A percentile compares a stretch with the other conserved stretches of the same genome.
These are phyloP conservation scores for Empis stercorea DNA, from an alignment of 2,888 invertebrate species.

Conservation along the genomic window DNA sequence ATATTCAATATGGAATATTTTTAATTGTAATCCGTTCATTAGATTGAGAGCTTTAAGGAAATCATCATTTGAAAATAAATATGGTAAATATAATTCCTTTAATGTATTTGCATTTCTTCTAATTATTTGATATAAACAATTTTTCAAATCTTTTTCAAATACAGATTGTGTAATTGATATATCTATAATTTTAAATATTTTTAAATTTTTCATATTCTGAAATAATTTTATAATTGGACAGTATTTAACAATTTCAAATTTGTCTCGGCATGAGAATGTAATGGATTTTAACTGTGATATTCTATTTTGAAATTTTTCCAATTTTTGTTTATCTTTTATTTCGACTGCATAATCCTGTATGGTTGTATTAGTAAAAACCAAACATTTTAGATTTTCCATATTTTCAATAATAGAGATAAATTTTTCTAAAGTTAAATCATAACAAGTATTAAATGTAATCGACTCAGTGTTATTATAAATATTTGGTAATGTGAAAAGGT, in stretches of 20 bases:
- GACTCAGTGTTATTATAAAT: background rate
- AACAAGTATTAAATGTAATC: background rate
- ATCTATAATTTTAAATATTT: background rate
- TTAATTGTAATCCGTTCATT: background rate
- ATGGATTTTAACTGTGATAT: too few relatives aligned
- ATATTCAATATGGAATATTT: background rate
- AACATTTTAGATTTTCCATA: background rate
- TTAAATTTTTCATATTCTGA: background rate
- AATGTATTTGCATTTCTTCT: background rate
- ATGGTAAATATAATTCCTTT: background rate
- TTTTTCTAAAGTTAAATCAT: background rate
- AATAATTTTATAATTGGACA: background rate
- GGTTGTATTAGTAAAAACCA: background rate
- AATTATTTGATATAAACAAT: background rate
- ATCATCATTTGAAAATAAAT: background rate
- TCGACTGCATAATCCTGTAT: background rate
- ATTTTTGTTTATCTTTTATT: background rate
- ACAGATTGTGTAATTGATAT: background rate
- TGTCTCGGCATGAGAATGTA: background rate
- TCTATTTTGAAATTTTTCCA: background rate
- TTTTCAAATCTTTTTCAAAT: background rate
- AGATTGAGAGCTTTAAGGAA: background rate
- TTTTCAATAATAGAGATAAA: background rate
- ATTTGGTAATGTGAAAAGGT: background rate
- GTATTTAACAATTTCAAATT: background rate